Base-by-base conservation (phyloP, 2,797 vertebrate species). In the Enteromius radiatus region DNA sequence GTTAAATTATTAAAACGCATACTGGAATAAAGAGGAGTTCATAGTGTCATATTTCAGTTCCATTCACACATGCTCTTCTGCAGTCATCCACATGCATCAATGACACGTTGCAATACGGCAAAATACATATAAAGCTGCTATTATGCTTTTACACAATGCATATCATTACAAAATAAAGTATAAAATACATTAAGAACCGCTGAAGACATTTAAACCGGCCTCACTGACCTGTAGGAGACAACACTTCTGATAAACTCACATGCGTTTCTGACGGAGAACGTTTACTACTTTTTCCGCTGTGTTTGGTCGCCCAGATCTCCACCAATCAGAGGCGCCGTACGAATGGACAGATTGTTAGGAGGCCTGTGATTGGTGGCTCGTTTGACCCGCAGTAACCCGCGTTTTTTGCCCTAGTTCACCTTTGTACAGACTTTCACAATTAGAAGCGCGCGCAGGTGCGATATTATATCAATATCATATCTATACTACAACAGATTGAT, bases 391-490 rank as follows among this genome's bases (percentile, higher is more conserved):
- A 1, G 41, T 83, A 65, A 80, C 81, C 77, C 84, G 28, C 4
- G 1, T 0, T 19, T 36, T 5, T 21, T 31, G 21, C 49, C 23
- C 67, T 12, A 12, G 14, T 38, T 85, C 28, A 85, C 75, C 85
- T 88, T 86, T 88, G 10, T 86, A 85, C 85, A 88, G 77, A 83
- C 68, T 81, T 88, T 41, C 1, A 14, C 4, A 12, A 38, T 56
- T 14, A 3, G 79, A 41, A 69, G 23, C 78, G 52, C 78, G 78
- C 65, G 56, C 78, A 69, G 65, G 33, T 80, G 78, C 28, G 65
- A 43, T 21, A 2, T 4, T 14, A 7, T 2, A 1, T n/a, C n/a
- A 19, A 41, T 41, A 38, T 59, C 11, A 15, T 63, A 45, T 63
- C n/a, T 31, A 63, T 12, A 43, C 17, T 14, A 45, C 49, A 23